These are phyloP conservation scores for Podarcis lilfordi DNA, from an alignment of 2,797 vertebrate genomes.

Conservation along the genomic window DNA sequence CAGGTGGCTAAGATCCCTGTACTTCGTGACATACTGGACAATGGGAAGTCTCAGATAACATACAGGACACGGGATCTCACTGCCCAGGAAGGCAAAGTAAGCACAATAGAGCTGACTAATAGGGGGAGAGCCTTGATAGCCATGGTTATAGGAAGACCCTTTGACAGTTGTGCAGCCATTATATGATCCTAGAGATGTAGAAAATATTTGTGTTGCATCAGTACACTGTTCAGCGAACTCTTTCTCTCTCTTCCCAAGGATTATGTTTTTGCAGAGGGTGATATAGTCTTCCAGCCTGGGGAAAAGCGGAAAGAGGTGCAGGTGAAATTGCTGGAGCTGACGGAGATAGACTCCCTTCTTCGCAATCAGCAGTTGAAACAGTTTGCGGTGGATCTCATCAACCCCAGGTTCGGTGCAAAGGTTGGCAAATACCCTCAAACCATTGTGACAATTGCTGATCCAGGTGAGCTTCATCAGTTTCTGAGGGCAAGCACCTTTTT, in stretches of 20 bases:
- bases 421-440: conserved; percentile 89
- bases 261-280: conserved; percentile 87
- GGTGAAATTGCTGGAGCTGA: conserved; percentile 88
- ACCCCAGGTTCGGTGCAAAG: conserved; percentile 89
- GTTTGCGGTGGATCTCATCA: conserved; percentile 91
- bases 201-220: not conserved
- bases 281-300: conserved; percentile 86
- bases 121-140: not conserved
- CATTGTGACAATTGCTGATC: conserved; percentile 88
- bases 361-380: conserved; percentile 86
- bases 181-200: not conserved
- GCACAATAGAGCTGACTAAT: not conserved
- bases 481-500: not conserved
- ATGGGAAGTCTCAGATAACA: conserved; percentile 89
- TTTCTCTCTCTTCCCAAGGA: conserved; percentile 79
- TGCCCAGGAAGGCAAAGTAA: conserved; percentile 90
- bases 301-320: conserved; percentile 90
- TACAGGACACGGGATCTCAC: conserved; percentile 90
- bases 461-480: conserved; percentile 75
- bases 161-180: not conserved
- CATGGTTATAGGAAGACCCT: not conserved
- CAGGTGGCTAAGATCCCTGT: conserved; percentile 89
- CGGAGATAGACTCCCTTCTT: conserved; percentile 87
- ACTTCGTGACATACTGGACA: conserved; percentile 87
- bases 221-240: fast-evolving